A percentile compares a stretch with the other conserved stretches of the same genome.
Conservation (phyloP, 2,888 invertebrate genomes). For the Acanthococcus lagerstroemiae region DNA sequence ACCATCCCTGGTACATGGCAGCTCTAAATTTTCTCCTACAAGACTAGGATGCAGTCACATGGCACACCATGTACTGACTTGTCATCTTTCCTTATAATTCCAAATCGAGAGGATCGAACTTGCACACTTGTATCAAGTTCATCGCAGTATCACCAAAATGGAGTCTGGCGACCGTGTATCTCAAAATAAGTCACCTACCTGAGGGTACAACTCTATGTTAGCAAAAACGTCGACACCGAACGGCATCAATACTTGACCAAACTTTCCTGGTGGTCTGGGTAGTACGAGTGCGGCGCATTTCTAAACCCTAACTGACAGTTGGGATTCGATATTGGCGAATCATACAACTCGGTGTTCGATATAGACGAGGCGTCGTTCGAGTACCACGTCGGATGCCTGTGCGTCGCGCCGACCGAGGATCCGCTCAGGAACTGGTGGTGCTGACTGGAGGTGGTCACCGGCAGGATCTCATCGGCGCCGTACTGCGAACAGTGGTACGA, state of each 20-base stretch:
- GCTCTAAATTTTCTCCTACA: too few species aligned
- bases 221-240: too few species aligned
- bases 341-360: slow-evolving; percentile 14
- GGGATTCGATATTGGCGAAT: slow-evolving; percentile 7
- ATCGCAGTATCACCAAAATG: too few species aligned
- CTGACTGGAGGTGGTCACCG: not conserved
- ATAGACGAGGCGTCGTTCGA: slow-evolving; percentile 1
- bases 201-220: too few species aligned
- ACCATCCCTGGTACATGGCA: too few species aligned
- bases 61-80: too few species aligned
- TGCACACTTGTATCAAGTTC: too few species aligned
- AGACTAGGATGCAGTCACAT: too few species aligned
- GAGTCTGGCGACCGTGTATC: too few species aligned
- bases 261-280: slow-evolving; percentile 17
- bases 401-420: not conserved
- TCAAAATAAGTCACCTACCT: too few species aligned
- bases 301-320: slow-evolving; percentile 22
- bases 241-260: slow-evolving; percentile 24
- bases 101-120: too few species aligned
- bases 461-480: slow-evolving; percentile 10
- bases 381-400: slow-evolving; percentile 18
- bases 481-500: slow-evolving; percentile 22
- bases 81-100: too few species aligned
- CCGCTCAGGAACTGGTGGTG: slow-evolving; percentile 6
- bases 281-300: slow-evolving; percentile 14